phyloP scores from a whole-genome alignment of 2,797 vertebrate species.

The Typhlichthys eigenmanni region DNA sequence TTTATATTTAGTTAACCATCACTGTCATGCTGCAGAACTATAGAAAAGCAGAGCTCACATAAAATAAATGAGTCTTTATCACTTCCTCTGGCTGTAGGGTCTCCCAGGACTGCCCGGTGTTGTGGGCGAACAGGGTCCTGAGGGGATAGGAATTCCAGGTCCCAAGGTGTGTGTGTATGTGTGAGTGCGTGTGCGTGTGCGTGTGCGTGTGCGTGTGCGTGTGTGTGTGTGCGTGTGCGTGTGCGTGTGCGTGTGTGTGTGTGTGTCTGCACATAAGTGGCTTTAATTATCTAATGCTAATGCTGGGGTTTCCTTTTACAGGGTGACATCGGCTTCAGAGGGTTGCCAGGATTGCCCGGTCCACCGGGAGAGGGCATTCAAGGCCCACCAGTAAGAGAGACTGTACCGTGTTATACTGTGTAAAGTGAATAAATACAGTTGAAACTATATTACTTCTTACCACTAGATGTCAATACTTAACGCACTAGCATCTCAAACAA shows the following conservation, averaged over 20 bases:
- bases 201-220: neutral
- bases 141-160: slow-evolving; percentile 86
- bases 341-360: slow-evolving; percentile 81
- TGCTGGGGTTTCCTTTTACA: slow-evolving; percentile 50
- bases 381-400: slow-evolving; percentile 83
- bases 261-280: neutral
- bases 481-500: no score
- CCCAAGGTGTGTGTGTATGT: slow-evolving; percentile 75
- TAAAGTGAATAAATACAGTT: no score
- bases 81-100: slow-evolving; percentile 71
- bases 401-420: neutral
- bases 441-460: no score
- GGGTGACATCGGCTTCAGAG: slow-evolving; percentile 88
- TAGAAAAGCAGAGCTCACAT: neutral
- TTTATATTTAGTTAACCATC: no score
- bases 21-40: no score
- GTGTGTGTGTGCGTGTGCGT: neutral
- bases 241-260: neutral
- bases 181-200: neutral
- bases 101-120: slow-evolving; percentile 81
- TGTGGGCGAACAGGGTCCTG: slow-evolving; percentile 81
- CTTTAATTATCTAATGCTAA: neutral
- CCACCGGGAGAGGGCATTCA: slow-evolving; percentile 85
- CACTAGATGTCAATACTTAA: no score
- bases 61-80: slow-evolving; percentile 1